Evolutionary conservation across 2,888 invertebrate genomes (phyloP), one percentile per base, ranked within the genome.

Genomic region (Athalia cordata): DNA sequence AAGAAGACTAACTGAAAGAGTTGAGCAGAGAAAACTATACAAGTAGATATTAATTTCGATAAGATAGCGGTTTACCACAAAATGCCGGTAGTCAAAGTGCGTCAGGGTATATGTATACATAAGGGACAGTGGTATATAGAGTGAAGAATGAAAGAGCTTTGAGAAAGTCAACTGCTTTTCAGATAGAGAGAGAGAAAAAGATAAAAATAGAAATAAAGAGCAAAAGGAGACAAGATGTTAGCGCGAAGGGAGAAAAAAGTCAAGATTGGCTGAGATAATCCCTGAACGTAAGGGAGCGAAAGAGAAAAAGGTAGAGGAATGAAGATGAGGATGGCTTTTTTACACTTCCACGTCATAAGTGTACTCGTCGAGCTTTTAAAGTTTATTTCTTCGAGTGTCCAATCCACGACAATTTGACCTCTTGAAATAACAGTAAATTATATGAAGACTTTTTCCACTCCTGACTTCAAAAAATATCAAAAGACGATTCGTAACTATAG

Each of bases 271-370:
- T 13, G 70, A 70, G 70, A 70, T 70, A 50, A 70, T 70, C 57
- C 52, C 70, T 15, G 50, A 11, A 6, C 29, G 5, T 55, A 68
- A 70, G 57, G 59, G 57, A 70, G 11, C 50, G 67, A 52, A 70
- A 47, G 45, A 43, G 57, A 70, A 5, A 70, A 45, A 45, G 13
- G 4, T 29, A 2, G 29, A 29, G 29, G 29, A 29, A 29, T 29
- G 29, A 29, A 29, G 29, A 29, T 29, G 29, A 29, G 57, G 70
- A 57, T 70, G 70, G 70, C 57, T 70, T 70, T 70, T 70, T 70
- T 57, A 57, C 57, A 47, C 70, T 70, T 45, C 45, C 57, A 70
- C 70, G 55, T 70, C 70, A 70, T 59, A 45, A 70, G 70, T 70
- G 70, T 43, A 57, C 70, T 70, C 70, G 57, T 57, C 70, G 70